A percentile compares a stretch with the other conserved stretches of the same genome.
phyloP scores from a whole-genome alignment of 2,113 vertebrate genomes.

The Erythrocercus mccallii region DNA sequence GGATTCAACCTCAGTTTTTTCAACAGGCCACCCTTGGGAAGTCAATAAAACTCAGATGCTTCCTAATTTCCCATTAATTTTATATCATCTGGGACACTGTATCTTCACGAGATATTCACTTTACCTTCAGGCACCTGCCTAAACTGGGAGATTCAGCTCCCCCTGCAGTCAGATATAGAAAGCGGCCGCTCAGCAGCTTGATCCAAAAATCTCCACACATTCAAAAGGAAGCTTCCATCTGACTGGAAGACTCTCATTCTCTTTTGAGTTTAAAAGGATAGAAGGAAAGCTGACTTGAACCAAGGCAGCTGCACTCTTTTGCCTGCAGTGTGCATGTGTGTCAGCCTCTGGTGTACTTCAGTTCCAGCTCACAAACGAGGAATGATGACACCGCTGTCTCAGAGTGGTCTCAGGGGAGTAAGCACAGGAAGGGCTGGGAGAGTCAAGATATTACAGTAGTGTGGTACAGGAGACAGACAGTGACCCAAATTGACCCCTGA shows the following conservation, averaged over 20 bases:
- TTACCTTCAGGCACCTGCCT: not conserved
- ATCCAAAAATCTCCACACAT: not conserved
- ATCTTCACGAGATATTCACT: not conserved
- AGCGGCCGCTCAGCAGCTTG: not conserved
- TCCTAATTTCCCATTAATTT: not conserved
- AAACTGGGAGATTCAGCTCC: not conserved
- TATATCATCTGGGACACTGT: not conserved
- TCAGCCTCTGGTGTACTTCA: not conserved
- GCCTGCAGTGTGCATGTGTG: not conserved
- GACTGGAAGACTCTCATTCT: not conserved
- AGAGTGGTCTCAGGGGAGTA: not conserved
- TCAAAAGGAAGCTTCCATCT: not conserved
- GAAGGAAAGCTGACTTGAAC: not conserved
- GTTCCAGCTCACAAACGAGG: not conserved
- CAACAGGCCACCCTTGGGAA: not conserved
- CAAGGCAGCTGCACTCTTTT: not conserved
- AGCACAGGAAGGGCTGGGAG: not conserved
- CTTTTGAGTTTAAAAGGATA: not conserved
- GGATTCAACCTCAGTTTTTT: not conserved
- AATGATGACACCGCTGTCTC: fast-evolving
- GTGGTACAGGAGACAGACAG: not conserved
- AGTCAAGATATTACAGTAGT: not conserved
- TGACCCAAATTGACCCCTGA: not conserved
- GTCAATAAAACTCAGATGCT: not conserved
- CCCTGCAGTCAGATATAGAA: not conserved